Evolutionary conservation across 2,888 invertebrate genomes (phyloP).

Genomic region (Agriopis aurantiaria): DNA sequence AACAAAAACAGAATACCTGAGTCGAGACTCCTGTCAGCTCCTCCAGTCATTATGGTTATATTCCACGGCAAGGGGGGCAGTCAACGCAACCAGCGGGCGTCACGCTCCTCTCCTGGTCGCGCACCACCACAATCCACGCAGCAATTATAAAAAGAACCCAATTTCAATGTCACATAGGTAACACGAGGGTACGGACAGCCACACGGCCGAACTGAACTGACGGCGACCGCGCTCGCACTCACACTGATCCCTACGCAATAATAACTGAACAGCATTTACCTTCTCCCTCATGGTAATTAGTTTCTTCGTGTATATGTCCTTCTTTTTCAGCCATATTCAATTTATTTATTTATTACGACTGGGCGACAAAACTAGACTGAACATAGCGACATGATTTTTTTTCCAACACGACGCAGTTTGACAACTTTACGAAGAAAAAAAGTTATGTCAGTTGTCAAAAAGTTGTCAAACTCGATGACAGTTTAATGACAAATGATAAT

Average conservation of each 20-base stretch:
- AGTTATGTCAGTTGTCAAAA: constrained; percentile 74
- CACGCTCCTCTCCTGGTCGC: constrained; percentile 70
- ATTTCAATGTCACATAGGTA: constrained; percentile 84
- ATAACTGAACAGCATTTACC: constrained; percentile 83
- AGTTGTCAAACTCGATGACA: constrained; percentile 1
- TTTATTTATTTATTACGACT: constrained; percentile 75
- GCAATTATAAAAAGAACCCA: constrained; percentile 86
- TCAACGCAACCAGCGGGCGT: constrained; percentile 63
- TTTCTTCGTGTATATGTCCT: constrained; percentile 83
- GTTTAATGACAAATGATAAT: too few species aligned
- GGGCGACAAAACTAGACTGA: constrained; percentile 79
- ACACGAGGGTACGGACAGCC: constrained; percentile 77
- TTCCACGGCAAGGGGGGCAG: constrained; percentile 60
- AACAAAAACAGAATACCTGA: constrained; percentile 81
- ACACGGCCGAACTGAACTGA: constrained; percentile 65
- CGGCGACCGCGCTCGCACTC: constrained; percentile 70
- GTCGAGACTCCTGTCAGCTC: constrained; percentile 72
- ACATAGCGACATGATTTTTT: constrained; percentile 83
- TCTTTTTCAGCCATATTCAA: constrained; percentile 84
- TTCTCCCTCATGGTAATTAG: constrained; percentile 82
- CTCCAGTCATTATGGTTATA: constrained; percentile 77
- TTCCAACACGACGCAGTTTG: constrained; percentile 83
- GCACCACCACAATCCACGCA: constrained; percentile 83
- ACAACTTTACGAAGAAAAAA: constrained; percentile 68
- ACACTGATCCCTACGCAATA: constrained; percentile 74